These are phyloP conservation scores for Manis crassicaudata DNA, from an alignment of 2,797 vertebrate species.

Conservation along the genomic window DNA sequence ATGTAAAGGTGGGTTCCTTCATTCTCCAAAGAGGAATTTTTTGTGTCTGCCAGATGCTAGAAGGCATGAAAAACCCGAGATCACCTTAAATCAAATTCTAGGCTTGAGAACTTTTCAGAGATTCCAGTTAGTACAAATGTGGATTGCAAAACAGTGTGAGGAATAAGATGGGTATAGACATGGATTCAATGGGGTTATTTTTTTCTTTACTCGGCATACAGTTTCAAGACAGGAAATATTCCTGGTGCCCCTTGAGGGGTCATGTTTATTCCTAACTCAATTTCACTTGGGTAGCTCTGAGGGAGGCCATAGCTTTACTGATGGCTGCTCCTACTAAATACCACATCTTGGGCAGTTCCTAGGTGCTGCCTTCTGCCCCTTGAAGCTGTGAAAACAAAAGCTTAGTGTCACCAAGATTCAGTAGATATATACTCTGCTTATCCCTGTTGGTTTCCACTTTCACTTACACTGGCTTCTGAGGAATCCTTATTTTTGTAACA, in stretches of 20 bases:
- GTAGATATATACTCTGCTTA: background rate
- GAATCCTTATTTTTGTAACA: background rate
- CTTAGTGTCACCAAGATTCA: background rate
- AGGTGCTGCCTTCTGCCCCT: background rate
- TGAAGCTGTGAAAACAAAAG: background rate
- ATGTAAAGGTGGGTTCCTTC: background rate
- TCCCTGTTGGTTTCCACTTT: background rate
- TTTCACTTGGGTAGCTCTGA: background rate
- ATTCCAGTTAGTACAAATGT: background rate
- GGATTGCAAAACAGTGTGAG: background rate
- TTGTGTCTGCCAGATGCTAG: background rate
- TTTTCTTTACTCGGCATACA: background rate
- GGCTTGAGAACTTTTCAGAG: background rate
- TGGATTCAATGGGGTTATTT: background rate
- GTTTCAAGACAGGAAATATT: background rate
- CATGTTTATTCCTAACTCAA: background rate
- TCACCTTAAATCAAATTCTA: background rate
- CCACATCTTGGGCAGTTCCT: background rate
- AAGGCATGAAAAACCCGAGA: background rate
- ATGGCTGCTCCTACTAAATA: background rate
- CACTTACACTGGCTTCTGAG: background rate
- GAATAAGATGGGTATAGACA: background rate
- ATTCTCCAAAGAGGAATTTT: background rate
- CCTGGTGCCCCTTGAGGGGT: background rate
- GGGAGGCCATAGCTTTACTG: background rate